Evolutionary conservation across 2,113 vertebrate species (phyloP).

Genomic region (Trichechus manatus): DNA sequence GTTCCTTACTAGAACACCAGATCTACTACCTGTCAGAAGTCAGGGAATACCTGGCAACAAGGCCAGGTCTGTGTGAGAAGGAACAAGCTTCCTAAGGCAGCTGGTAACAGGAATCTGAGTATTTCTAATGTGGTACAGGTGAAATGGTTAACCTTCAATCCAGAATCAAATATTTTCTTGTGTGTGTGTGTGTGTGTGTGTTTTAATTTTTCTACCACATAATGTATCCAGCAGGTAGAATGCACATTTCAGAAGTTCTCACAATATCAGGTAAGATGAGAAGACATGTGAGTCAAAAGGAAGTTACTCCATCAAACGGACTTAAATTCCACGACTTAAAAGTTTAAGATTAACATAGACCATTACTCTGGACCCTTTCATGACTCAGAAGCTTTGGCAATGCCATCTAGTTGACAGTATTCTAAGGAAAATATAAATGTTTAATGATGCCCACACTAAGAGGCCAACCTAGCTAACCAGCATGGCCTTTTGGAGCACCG

Average conservation of each 20-base stretch:
- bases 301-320: not conserved
- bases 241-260: not conserved
- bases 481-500: not conserved
- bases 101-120: slow-evolving; percentile 66
- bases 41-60: slow-evolving; percentile 44
- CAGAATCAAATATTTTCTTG: slow-evolving; percentile 12
- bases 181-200: not conserved
- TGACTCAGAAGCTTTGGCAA: not conserved
- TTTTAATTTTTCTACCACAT: slow-evolving; percentile 38
- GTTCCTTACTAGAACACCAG: slow-evolving; percentile 39
- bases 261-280: slow-evolving; percentile 13
- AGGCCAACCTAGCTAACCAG: not conserved
- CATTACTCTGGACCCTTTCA: not conserved
- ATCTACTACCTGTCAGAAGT: slow-evolving; percentile 65
- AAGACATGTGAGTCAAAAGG: not conserved
- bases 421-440: slow-evolving; percentile 9
- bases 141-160: slow-evolving; percentile 64
- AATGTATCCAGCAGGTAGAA: not conserved
- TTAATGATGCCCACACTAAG: not conserved
- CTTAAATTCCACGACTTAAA: not conserved
- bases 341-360: slow-evolving; percentile 48
- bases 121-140: slow-evolving; percentile 52
- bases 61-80: slow-evolving; percentile 41
- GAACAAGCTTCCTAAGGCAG: slow-evolving; percentile 63
- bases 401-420: not conserved